Conservation (phyloP, 2,113 vertebrate species). For the Gavialis gangeticus region DNA sequence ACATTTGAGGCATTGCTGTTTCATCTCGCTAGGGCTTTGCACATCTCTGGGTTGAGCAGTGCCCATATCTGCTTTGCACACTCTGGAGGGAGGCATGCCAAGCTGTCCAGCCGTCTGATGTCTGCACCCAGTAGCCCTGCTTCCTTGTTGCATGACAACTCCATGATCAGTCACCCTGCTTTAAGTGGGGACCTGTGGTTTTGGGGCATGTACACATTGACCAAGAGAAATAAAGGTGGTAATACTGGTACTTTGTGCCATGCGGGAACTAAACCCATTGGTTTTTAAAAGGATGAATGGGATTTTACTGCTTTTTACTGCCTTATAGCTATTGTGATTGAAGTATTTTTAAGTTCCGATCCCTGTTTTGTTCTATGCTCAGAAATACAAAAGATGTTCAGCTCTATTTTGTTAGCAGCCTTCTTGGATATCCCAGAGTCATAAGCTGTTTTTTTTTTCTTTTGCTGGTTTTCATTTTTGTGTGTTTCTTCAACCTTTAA, state of each 20-base stretch:
- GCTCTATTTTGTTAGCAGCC: neutral
- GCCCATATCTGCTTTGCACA: neutral
- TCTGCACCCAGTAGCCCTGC: neutral
- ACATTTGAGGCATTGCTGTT: neutral
- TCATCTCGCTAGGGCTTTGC: neutral
- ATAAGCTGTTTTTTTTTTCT: no score
- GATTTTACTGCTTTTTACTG: neutral
- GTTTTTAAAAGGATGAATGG: neutral
- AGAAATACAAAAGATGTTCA: no score
- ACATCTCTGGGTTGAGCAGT: neutral
- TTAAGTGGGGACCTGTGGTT: no score
- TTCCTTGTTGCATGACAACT: fast-evolving
- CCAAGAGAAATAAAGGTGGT: neutral
- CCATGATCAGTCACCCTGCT: neutral
- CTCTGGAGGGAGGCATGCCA: no score
- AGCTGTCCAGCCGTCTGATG: neutral
- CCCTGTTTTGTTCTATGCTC: no score
- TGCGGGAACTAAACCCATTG: neutral
- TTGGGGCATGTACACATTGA: neutral
- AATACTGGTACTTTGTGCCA: neutral
- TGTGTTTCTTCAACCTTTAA: neutral
- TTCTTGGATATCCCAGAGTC: neutral
- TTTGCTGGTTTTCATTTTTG: no score
- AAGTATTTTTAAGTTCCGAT: no score
- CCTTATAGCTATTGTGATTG: neutral